phyloP scores from a whole-genome alignment of 2,113 vertebrate species.

The Eurypyga helias region DNA sequence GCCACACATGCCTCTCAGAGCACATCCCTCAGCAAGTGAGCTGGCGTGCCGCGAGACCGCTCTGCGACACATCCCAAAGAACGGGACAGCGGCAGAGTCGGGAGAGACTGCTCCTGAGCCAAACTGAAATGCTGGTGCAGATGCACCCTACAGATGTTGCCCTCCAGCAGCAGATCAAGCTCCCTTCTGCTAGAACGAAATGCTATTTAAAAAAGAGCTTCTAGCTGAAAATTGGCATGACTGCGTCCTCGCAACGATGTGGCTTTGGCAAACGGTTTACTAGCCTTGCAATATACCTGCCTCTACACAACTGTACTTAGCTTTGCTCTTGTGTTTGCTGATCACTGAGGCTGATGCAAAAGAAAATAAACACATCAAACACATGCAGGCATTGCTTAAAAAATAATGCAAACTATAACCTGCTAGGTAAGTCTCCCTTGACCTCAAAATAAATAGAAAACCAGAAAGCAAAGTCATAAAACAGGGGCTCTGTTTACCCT shows the following conservation, averaged over 20 bases:
- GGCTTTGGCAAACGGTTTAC: neutral
- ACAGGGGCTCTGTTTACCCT: neutral
- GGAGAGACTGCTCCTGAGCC: neutral
- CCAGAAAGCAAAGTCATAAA: neutral
- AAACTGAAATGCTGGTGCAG: neutral
- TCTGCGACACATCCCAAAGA: neutral
- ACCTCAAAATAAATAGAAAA: neutral
- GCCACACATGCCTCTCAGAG: neutral
- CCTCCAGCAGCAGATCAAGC: neutral
- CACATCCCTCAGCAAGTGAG: neutral
- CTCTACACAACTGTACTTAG: neutral
- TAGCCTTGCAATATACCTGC: neutral
- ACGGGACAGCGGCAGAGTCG: fast-evolving
- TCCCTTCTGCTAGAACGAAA: neutral
- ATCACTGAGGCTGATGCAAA: neutral
- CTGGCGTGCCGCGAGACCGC: neutral
- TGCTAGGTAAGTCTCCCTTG: neutral
- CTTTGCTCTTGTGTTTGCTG: neutral
- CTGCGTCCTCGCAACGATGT: neutral
- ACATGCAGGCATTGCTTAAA: neutral
- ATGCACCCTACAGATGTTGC: neutral
- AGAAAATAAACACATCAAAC: neutral
- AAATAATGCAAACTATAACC: neutral
- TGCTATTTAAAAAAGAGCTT: neutral
- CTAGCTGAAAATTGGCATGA: neutral